phyloP scores from a whole-genome alignment of 2,113 vertebrate genomes.

The Corapipo altera region DNA sequence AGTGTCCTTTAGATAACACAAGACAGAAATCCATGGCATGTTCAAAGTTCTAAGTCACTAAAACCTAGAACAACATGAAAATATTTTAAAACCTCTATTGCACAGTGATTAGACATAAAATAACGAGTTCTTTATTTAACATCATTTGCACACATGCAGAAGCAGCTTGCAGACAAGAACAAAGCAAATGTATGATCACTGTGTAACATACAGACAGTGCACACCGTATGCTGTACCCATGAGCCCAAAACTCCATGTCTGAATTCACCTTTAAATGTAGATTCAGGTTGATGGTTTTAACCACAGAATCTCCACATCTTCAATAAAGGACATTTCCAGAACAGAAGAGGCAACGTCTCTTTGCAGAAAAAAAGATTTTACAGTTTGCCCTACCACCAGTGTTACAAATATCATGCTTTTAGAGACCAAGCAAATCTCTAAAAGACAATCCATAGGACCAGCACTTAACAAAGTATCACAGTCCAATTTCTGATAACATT shows the following conservation, averaged over 20 bases:
- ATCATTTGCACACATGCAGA: not conserved
- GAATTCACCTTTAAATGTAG: not conserved
- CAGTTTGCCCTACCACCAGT: not conserved
- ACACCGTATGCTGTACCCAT: not conserved
- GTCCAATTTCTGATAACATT: not conserved
- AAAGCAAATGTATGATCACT: not conserved
- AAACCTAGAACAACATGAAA: not conserved
- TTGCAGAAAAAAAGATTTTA: not conserved
- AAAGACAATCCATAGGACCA: not conserved
- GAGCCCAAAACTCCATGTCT: not conserved
- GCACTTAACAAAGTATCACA: not conserved
- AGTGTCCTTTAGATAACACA: not conserved
- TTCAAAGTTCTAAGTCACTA: not conserved
- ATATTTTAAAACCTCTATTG: not conserved
- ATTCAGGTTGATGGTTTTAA: not conserved
- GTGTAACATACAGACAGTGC: not conserved
- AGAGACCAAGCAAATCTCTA: not conserved
- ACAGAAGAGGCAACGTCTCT: not conserved
- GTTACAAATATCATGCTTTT: not conserved
- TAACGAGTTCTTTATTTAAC: not conserved
- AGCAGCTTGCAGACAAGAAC: not conserved
- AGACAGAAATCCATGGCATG: not conserved
- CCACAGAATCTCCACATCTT: not conserved
- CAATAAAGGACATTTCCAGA: not conserved
- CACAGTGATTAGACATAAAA: not conserved